phyloP scores from a whole-genome alignment of 30 jellyfish, hydroid and myxozoan genomes.

The Turritopsis rubra region DNA sequence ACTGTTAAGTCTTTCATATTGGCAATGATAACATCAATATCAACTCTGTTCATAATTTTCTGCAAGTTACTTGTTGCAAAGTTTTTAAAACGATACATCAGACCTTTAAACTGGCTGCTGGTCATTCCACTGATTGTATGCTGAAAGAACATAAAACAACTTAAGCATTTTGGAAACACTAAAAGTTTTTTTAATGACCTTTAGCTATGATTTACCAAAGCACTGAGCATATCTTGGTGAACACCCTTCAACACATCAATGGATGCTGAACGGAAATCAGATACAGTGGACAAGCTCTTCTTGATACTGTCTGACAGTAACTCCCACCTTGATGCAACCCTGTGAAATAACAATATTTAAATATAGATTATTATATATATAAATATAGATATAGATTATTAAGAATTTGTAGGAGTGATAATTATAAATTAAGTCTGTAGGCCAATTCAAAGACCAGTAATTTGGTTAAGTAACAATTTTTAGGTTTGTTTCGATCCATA shows the following conservation, averaged over 20 bases:
- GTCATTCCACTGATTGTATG: constrained; percentile 57
- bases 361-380: not conserved
- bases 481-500: too few species aligned
- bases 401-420: too few species aligned
- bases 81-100: constrained; percentile 31
- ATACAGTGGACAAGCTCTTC: constrained; percentile 44
- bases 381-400: not conserved
- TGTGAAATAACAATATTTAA: not conserved
- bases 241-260: constrained; percentile 40
- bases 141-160: constrained; percentile 13
- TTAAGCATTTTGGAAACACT: not conserved
- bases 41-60: constrained; percentile 31
- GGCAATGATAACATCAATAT: constrained; percentile 41
- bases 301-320: constrained; percentile 40
- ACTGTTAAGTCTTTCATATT: constrained; percentile 53
- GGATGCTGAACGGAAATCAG: constrained; percentile 55
- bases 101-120: constrained; percentile 45
- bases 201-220: constrained; percentile 39
- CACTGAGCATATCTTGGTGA: constrained; percentile 54
- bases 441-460: too few species aligned
- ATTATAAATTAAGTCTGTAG: too few species aligned
- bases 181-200: not conserved
- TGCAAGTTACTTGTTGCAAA: constrained; percentile 50
- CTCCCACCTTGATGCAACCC: constrained; percentile 47
- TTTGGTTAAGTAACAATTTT: too few species aligned